phyloP scores from a whole-genome alignment of 2,888 invertebrate species.

The Trissoscelio sp. region DNA sequence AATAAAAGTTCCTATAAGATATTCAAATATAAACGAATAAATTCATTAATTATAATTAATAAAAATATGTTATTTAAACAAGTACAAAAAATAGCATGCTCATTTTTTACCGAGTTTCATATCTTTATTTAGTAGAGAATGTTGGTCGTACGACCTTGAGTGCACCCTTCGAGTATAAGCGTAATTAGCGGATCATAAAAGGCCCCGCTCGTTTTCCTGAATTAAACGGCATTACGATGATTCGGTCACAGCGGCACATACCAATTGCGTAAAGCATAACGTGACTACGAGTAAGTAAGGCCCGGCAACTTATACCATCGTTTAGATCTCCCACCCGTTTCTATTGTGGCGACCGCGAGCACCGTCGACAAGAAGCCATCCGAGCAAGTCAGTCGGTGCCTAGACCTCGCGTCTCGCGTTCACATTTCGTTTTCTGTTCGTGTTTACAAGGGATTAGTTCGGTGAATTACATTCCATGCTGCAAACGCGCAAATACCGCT shows the following conservation, averaged over 20 bases:
- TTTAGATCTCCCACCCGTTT: slow-evolving; percentile 81
- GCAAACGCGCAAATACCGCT: slow-evolving; percentile 6
- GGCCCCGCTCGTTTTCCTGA: slow-evolving; percentile 41
- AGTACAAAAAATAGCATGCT: not conserved
- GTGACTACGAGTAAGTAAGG: slow-evolving; percentile 47
- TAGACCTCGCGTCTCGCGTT: slow-evolving; percentile 78
- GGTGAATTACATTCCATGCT: slow-evolving; percentile 35
- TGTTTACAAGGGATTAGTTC: slow-evolving; percentile 48
- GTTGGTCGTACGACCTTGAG: slow-evolving; percentile 38
- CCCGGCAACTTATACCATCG: slow-evolving; percentile 72
- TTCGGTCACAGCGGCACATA: slow-evolving; percentile 45
- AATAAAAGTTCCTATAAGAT: too few relatives aligned
- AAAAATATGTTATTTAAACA: not conserved
- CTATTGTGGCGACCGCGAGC: slow-evolving; percentile 78
- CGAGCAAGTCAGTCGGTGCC: slow-evolving; percentile 80
- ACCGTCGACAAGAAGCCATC: slow-evolving; percentile 77
- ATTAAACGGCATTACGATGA: slow-evolving; percentile 44
- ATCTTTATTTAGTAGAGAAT: slow-evolving; percentile 7
- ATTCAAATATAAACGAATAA: too few relatives aligned
- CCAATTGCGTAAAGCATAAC: slow-evolving; percentile 57
- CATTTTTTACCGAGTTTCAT: slow-evolving; percentile 9
- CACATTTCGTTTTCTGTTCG: slow-evolving; percentile 63
- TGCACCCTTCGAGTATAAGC: slow-evolving; percentile 19
- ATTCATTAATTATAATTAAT: not conserved
- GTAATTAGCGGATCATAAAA: slow-evolving; percentile 49